Evolutionary conservation across 2,797 vertebrate genomes (phyloP), one percentile per base, ranked within the genome.

Genomic region (Oryzias dopingdopingensis): DNA sequence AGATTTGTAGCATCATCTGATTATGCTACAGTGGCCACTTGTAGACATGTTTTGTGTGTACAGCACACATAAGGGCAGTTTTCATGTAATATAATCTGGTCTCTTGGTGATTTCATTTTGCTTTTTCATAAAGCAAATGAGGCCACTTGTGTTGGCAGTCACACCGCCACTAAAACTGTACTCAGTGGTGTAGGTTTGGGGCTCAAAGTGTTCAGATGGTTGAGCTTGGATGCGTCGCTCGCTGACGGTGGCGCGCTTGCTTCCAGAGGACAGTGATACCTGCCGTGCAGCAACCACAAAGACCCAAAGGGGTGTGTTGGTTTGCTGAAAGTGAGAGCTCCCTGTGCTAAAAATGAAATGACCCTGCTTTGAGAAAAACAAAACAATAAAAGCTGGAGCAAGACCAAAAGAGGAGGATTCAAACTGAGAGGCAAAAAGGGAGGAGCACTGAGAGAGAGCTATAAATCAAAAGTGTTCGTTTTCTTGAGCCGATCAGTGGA

Each of bases 381-480:
- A 17, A 50, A 50, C 47, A 49, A 55, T 45, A 42, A 14, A 18
- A 70, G 63, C 77, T 70, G 83, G 79, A 62, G 76, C 40, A 4
- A 64, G 23, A 23, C 37, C 2, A 51, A 18, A 49, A 42, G 45
- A 70, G 52, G 56, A 64, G 29, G 32, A 57, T 69, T 59, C 32
- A 69, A 67, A 56, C 10, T 22, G 10, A 49, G 22, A 32, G 18
- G 14, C 4, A 18, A 58, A 5, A 43, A 71, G 64, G 85, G 80
- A 72, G 80, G 70, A 29, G 68, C 70, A 17, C 26, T 18, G 10
- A 18, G 26, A 62, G 26, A 37, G 10, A 67, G 62, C 65, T 70
- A 81, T 79, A 85, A 72, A 88, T 68, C 57, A 23, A 23, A 4
- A n/a, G 10, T 29, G 26, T 37, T 37, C 37, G 4, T 47, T 48